phyloP scores from a whole-genome alignment of 2,113 vertebrate genomes.

The Sander vitreus region DNA sequence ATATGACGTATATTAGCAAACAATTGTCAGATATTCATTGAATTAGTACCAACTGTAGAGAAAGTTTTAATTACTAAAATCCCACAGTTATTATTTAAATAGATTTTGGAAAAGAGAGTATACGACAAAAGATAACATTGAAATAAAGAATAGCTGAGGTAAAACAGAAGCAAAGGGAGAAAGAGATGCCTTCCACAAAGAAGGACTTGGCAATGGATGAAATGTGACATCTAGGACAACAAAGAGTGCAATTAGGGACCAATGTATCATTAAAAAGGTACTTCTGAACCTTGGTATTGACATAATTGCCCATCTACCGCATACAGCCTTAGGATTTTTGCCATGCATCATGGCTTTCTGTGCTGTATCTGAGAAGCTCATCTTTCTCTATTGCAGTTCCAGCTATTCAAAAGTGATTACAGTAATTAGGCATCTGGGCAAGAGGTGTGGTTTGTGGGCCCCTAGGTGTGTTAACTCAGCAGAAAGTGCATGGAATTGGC shows the following conservation, averaged over 20 bases:
- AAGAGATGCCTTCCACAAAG: neutral
- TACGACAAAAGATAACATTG: neutral
- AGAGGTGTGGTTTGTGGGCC: conserved; percentile 57
- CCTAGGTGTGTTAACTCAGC: conserved; percentile 73
- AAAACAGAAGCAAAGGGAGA: neutral
- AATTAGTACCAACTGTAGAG: neutral
- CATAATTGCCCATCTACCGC: conserved; percentile 13
- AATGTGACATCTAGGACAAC: conserved; percentile 14
- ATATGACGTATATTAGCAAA: neutral
- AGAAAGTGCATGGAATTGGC: conserved; percentile 64
- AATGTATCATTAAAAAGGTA: conserved; percentile 43
- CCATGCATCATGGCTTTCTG: conserved; percentile 32
- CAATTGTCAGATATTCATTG: neutral
- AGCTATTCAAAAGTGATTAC: conserved; percentile 69
- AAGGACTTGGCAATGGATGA: conserved; percentile 15
- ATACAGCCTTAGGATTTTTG: neutral
- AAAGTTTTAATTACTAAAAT: neutral
- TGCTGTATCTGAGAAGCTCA: conserved; percentile 28
- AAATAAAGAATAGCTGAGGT: neutral
- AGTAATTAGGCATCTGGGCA: conserved; percentile 73
- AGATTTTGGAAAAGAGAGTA: neutral
- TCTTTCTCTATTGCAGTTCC: conserved; percentile 44
- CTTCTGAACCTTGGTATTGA: conserved; percentile 29
- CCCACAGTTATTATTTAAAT: neutral
- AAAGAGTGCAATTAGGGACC: conserved; percentile 16